Evolutionary conservation across 2,888 invertebrate species (phyloP), one percentile per base, ranked within the genome.

Genomic region (Ptychoptera albimana): DNA sequence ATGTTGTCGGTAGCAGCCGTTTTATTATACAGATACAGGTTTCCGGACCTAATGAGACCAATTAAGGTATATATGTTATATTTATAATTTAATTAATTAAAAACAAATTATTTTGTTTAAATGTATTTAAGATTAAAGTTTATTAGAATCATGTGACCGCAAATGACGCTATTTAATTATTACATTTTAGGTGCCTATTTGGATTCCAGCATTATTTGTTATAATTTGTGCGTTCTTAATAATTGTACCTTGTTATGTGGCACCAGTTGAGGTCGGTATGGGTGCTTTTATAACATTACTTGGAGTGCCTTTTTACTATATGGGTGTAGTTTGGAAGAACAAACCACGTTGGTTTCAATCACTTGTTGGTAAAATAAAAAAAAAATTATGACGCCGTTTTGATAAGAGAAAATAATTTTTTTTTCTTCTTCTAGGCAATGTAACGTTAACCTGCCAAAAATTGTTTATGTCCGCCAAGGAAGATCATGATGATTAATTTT

Each of bases 1-100:
- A 84, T 84, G 60, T 62, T 89, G 31, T 86, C 89, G 35, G 85
- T 92, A 39, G 76, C 80, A 48, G 91, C 87, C 2, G 75, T 93
- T 49, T 64, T 93, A 29, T 88, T 82, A 72, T 70, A 92, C 50
- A 72, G 93, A 35, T 83, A 81, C 66, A 86, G 77, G 57, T 68
- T 72, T 51, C 92, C 92, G 0, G 67, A 83, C 46, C 71, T 89
- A 67, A 67, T 73, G 2, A 71, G 93, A 53, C 92, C 92, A 35
- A 93, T 93, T 47, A 87, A 79, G 71, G 87, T 87, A 61, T 58
- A 12, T 16, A 30, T 44, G 14, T 23, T 14, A 5, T 29, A 14
- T 13, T 15, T 15, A 10, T 9, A 46, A 38, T 30, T 42, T 36
- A 48, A 47, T 16, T 30, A 39, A 39, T 39, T 9, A 39, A 34